phyloP scores from a whole-genome alignment of 2,113 vertebrate species.

The Triplophysa dalaica region DNA sequence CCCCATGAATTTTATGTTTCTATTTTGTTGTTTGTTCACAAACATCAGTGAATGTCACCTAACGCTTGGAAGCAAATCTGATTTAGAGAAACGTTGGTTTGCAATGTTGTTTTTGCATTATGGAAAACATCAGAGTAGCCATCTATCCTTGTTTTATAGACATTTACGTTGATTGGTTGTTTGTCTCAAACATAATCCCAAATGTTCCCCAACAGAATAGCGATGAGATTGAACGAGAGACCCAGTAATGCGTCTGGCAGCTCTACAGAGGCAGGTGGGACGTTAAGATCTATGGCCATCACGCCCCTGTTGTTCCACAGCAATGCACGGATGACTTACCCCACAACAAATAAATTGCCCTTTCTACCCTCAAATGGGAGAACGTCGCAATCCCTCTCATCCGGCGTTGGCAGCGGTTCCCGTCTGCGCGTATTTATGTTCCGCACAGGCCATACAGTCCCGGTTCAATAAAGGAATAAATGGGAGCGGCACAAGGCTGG shows the following conservation, averaged over 20 bases:
- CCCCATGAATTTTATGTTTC: neutral
- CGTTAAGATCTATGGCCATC: constrained; percentile 45
- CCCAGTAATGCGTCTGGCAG: constrained; percentile 20
- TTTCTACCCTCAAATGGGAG: constrained; percentile 60
- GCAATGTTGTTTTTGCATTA: constrained; percentile 12
- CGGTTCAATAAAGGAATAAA: constrained; percentile 58
- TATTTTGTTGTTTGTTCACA: neutral
- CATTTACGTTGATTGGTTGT: constrained; percentile 24
- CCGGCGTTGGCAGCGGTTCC: constrained; percentile 66
- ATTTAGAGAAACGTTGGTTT: neutral
- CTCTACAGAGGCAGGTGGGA: constrained; percentile 3
- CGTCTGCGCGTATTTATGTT: constrained; percentile 72
- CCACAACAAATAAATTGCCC: constrained; percentile 63
- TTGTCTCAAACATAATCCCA: constrained; percentile 23
- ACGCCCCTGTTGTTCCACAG: constrained; percentile 58
- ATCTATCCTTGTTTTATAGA: constrained; percentile 28
- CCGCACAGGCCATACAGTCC: constrained; percentile 59
- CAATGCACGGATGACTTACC: constrained; percentile 59
- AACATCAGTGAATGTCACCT: neutral
- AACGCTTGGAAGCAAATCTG: neutral
- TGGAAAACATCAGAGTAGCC: neutral
- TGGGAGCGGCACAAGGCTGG: constrained; percentile 44
- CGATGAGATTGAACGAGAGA: neutral
- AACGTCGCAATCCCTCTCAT: constrained; percentile 69
- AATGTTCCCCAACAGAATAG: constrained; percentile 16